Conservation (phyloP, 2,888 invertebrate species). For the Endomychus coccineus region DNA sequence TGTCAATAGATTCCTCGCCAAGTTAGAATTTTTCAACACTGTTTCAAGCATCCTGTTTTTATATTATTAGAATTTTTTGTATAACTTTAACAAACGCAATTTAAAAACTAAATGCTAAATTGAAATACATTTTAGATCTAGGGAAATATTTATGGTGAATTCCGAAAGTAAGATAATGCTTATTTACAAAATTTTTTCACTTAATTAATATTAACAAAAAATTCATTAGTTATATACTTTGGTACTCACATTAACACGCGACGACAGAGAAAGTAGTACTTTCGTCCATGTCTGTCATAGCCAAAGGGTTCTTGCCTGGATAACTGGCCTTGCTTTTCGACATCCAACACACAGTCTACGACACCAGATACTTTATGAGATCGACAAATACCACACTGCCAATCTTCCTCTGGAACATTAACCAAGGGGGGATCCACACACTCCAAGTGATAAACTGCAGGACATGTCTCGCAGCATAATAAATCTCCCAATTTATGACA, state of each 20-base stretch:
- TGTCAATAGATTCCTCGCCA: too few species aligned
- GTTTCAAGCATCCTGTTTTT: too few species aligned
- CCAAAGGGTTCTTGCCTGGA: slow-evolving; percentile 92
- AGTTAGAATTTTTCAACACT: too few species aligned
- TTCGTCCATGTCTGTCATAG: slow-evolving; percentile 90
- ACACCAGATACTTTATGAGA: slow-evolving; percentile 89
- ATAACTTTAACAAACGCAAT: too few species aligned
- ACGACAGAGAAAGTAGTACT: slow-evolving; percentile 94
- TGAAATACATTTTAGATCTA: too few species aligned
- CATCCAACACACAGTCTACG: slow-evolving; percentile 84
- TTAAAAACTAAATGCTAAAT: too few species aligned
- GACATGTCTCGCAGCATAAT: slow-evolving; percentile 95
- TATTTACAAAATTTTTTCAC: too few species aligned
- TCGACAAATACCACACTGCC: slow-evolving; percentile 93
- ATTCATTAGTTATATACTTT: too few species aligned
- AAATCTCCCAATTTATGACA: slow-evolving; percentile 91
- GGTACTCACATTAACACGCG: slow-evolving; percentile 84
- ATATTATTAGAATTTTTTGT: too few species aligned
- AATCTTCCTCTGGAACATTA: slow-evolving; percentile 93
- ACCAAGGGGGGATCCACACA: slow-evolving; percentile 93
- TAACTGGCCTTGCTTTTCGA: slow-evolving; percentile 84
- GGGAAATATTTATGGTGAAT: too few species aligned
- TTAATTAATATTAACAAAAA: not conserved
- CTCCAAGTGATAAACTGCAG: slow-evolving; percentile 94
- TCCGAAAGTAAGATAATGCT: too few species aligned